Base-by-base conservation (phyloP, 2,113 vertebrate genomes). In the Phaethon lepturus region DNA sequence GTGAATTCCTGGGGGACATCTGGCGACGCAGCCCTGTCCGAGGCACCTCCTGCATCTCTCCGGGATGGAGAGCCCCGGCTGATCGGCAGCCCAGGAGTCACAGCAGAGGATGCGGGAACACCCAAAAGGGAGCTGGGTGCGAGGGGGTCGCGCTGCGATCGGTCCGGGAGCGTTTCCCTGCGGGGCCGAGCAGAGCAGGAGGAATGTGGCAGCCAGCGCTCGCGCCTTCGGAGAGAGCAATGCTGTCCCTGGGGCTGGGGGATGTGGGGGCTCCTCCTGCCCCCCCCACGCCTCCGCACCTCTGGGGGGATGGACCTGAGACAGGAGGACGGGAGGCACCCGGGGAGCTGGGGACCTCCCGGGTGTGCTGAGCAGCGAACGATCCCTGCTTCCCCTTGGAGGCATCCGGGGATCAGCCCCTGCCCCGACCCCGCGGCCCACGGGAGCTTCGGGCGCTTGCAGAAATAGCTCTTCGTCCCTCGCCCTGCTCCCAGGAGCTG, bases 201-300 rank as follows among this genome's bases (percentile, higher is more conserved):
- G 52, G 35, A 56, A 33, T 3, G 44, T 28, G 50, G 31, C 68
- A 35, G 56, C 14, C 44, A 42, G 28, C 0, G 7, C 5, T 10
- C 77, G 50, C 1, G 7, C 33, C 33, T 69, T 10, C 1, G 7
- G 29, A 12, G 33, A 85, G 19, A 44, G 10, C 23, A 45, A 4
- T 14, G 50, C 20, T n/a, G 4, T 6, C 8, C 17, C 40, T n/a
- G 68, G 83, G 49, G 15, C 23, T 31, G 44, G 16, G 38, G n/a
- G 13, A 6, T 0, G 0, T 10, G 19, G 25, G 66, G 24, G 17
- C 2, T 92, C 35, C 55, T 85, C 18, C 49, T 69, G 69, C 24
- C 25, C 6, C 25, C 35, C 16, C 3, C 7, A 5, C 2, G 1
- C 49, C 59, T 40, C 25, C 1, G 1, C 19, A 5, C 11, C 9